phyloP scores from a whole-genome alignment of 2,113 vertebrate species.

The Perccottus glenii region DNA sequence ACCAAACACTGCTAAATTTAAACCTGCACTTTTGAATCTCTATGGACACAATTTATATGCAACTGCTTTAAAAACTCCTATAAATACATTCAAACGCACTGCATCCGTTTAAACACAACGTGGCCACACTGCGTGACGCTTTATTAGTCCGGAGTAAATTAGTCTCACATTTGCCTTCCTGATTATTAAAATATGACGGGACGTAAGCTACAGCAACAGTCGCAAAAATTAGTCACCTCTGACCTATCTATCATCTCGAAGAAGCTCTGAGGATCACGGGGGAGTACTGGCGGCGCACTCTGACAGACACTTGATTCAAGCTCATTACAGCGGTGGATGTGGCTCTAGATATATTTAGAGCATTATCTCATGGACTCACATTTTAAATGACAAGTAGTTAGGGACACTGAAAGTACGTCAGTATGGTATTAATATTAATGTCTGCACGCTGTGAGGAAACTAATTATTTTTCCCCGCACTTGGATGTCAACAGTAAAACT shows the following conservation, averaged over 20 bases:
- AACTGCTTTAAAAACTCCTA: not conserved
- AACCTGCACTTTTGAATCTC: not conserved
- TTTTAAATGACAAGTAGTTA: constrained; percentile 71
- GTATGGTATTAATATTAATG: constrained; percentile 76
- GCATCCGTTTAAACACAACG: not conserved
- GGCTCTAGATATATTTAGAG: constrained; percentile 72
- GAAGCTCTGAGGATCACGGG: constrained; percentile 20
- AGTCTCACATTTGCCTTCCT: constrained; percentile 50
- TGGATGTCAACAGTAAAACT: constrained; percentile 64
- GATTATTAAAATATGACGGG: constrained; percentile 60
- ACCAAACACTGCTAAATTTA: constrained; percentile 3
- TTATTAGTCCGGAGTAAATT: constrained; percentile 58
- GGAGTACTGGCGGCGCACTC: constrained; percentile 54
- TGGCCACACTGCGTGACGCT: constrained; percentile 29
- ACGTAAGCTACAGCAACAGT: constrained; percentile 55
- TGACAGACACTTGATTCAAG: constrained; percentile 72
- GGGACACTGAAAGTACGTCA: constrained; percentile 65
- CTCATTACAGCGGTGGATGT: constrained; percentile 73
- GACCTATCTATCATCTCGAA: constrained; percentile 65
- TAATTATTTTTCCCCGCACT: constrained; percentile 69
- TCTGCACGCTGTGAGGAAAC: constrained; percentile 59
- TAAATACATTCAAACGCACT: not conserved
- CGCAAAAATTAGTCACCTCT: constrained; percentile 70
- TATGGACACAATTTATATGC: constrained; percentile 3
- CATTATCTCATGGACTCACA: constrained; percentile 65